phyloP scores from a whole-genome alignment of 2,888 invertebrate genomes.

The Pammene fasciana region DNA sequence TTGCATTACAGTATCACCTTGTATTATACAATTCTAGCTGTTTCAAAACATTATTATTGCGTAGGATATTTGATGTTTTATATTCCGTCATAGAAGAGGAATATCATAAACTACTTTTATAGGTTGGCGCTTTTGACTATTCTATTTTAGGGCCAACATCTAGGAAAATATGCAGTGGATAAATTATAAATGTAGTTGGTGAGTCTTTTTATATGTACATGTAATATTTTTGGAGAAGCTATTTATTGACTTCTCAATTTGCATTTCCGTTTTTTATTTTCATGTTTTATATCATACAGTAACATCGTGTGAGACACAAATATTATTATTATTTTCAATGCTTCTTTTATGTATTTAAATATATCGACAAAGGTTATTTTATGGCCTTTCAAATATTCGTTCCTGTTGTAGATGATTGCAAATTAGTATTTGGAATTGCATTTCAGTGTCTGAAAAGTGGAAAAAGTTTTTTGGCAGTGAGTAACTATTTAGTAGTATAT shows the following conservation, averaged over 20 bases:
- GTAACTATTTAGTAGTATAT: slow-evolving; percentile 73
- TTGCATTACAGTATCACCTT: slow-evolving; percentile 44
- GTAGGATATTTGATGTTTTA: slow-evolving; percentile 20
- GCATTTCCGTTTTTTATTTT: background rate
- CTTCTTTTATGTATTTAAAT: slow-evolving; percentile 33
- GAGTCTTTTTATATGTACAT: slow-evolving; percentile 28
- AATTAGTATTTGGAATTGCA: slow-evolving; percentile 79
- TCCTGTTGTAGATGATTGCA: slow-evolving; percentile 58
- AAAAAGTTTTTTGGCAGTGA: slow-evolving; percentile 82
- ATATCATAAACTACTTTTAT: background rate
- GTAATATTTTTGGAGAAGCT: slow-evolving; percentile 3
- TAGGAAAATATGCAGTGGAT: slow-evolving; percentile 20
- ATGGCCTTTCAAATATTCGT: slow-evolving; percentile 44
- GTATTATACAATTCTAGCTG: slow-evolving; percentile 42
- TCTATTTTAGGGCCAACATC: slow-evolving; percentile 18
- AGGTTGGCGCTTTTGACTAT: slow-evolving; percentile 9
- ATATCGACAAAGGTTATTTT: slow-evolving; percentile 12
- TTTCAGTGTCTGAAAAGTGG: slow-evolving; percentile 82
- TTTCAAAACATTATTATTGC: slow-evolving; percentile 44
- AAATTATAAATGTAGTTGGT: slow-evolving; percentile 25
- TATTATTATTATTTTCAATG: slow-evolving; percentile 28
- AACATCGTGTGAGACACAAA: background rate
- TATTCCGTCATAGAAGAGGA: background rate
- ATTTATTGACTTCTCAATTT: background rate
- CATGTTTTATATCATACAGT: slow-evolving; percentile 3